Evolutionary conservation across 1,140 invertebrate genomes (phyloP).

Genomic region (Nasonia giraulti): DNA sequence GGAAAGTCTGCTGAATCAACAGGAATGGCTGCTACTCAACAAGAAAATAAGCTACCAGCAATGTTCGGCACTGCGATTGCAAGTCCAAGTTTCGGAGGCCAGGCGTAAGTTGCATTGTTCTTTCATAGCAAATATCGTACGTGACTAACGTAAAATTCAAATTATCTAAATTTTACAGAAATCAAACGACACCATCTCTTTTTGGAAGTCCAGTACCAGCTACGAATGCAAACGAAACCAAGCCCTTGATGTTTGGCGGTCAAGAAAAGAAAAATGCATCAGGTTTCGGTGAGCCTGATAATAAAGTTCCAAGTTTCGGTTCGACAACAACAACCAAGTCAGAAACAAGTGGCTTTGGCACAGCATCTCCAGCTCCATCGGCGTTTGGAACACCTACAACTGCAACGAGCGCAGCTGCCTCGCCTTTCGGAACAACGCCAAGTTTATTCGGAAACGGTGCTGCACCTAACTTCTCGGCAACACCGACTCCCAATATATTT

Average conservation of each 20-base stretch:
- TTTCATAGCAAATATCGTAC: not conserved
- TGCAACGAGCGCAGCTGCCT: constrained; percentile 6
- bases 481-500: not conserved
- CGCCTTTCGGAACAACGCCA: constrained; percentile 14
- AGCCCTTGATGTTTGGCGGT: constrained; percentile 56
- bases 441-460: constrained; percentile 17
- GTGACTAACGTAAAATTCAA: not conserved
- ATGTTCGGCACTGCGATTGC: constrained; percentile 15
- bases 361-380: constrained; percentile 5
- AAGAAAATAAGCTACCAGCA: constrained; percentile 22
- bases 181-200: constrained; percentile 30
- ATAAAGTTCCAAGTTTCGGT: constrained; percentile 56
- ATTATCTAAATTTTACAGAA: constrained; percentile 30
- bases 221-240: constrained; percentile 51
- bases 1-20: not conserved
- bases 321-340: constrained; percentile 39
- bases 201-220: constrained; percentile 39
- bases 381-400: constrained; percentile 41
- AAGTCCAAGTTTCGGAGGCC: not conserved
- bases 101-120: constrained; percentile 5
- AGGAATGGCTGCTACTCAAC: not conserved
- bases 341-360: constrained; percentile 6
- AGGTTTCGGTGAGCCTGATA: constrained; percentile 40
- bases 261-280: constrained; percentile 48
- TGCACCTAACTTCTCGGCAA: not conserved